phyloP scores from a whole-genome alignment of 2,888 invertebrate species.

The Eupeodes luniger region DNA sequence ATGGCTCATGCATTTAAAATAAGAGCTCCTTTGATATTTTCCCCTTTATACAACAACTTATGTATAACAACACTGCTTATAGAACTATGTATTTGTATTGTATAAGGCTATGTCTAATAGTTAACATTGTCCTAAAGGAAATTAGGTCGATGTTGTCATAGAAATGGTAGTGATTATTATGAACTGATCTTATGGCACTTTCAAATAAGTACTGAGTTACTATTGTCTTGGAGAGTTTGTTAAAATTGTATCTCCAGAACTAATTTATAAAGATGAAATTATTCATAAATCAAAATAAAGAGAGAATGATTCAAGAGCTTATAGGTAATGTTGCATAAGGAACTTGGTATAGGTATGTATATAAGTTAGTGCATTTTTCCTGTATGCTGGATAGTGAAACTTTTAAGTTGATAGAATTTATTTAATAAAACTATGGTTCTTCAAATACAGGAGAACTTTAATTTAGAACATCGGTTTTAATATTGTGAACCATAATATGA shows the following conservation, averaged over 20 bases:
- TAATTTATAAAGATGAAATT: conserved; percentile 20
- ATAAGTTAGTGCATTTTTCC: no score
- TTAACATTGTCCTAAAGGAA: conserved; percentile 16
- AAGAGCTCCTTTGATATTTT: conserved; percentile 38
- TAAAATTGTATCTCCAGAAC: neutral
- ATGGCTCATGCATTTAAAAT: conserved; percentile 41
- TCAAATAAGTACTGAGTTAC: neutral
- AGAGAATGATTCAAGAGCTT: neutral
- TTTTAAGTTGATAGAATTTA: no score
- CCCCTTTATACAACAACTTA: neutral
- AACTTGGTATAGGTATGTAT: neutral
- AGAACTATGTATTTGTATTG: neutral
- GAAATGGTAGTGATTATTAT: conserved; percentile 59
- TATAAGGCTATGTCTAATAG: no score
- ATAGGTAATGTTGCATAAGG: neutral
- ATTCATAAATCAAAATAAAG: conserved; percentile 26
- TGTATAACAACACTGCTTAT: neutral
- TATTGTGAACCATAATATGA: no score
- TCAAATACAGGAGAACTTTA: no score
- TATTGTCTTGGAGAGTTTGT: neutral
- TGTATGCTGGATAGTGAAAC: no score
- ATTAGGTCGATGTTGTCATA: conserved; percentile 63
- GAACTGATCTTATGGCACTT: conserved; percentile 38
- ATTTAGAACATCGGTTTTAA: no score
- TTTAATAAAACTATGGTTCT: no score